Evolutionary conservation across 2,888 invertebrate genomes (phyloP), one percentile per base, ranked within the genome.

Genomic region (Neoaliturus tenellus): DNA sequence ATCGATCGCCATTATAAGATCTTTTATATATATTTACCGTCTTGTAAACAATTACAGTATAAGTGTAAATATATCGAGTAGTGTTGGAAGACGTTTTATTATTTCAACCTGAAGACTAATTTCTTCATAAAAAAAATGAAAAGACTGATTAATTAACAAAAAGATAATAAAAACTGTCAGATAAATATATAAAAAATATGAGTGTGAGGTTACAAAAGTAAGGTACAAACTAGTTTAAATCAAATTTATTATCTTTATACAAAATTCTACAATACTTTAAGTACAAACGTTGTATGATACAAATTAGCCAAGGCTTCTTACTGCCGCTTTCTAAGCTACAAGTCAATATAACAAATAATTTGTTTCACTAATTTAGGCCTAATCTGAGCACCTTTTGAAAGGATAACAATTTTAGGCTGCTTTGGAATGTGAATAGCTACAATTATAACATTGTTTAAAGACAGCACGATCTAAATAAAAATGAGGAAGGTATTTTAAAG

Each of bases 231-330:
- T 10, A 10, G 6, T 67, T 31, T 67, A 31, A 67, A 67, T 31
- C 14, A 31, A n/a, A 71, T 71, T 71, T 71, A 71, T 71, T 71
- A 5, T 71, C 39, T 71, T 71, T 71, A n/a, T 71, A 71, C 71
- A 75, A 75, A 75, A 44, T 28, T 44, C 75, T 41, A 44, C 25
- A 75, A 48, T 75, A 48, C 28, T 75, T 75, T 75, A 17, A 71
- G 75, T 75, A 48, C 75, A 75, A 75, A 75, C 39, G 17, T 28
- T 75, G 41, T 75, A 75, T 75, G 14, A 48, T 75, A 75, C 48
- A 62, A 62, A 28, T 31, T 31, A 62, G 62, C 62, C 62, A 62
- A 35, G 35, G 71, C 35, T 71, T 75, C 31, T 25, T 71, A 48
- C 31, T 25, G 25, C 17, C n/a, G 75, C 44, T 75, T 48, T 48